Evolutionary conservation across 2,888 invertebrate species (phyloP), one percentile per base, ranked within the genome.

Genomic region (Maniola hyperantus): DNA sequence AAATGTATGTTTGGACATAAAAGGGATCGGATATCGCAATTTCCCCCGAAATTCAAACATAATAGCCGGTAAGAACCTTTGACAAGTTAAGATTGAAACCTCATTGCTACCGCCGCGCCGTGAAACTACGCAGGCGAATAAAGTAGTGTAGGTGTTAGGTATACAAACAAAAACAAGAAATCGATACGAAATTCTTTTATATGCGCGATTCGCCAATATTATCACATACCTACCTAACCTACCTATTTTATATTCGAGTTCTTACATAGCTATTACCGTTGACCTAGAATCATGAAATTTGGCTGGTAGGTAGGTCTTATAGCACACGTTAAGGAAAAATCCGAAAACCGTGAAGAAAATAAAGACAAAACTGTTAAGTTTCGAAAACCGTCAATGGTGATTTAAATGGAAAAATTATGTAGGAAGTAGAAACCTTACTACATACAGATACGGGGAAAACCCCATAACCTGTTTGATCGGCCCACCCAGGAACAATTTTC

Each of bases 41-140:
- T 64, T 53, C 15, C 59, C 42, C 6, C 15, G 44, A 65, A 44
- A 58, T 39, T 53, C 57, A 36, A 64, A 60, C 36, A 34, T 53
- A 54, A 54, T 60, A 34, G 63, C 44, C 20, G 55, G 48, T 54
- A 50, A 67, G 64, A 54, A 55, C 60, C 48, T 61, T 53, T 65
- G 58, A 62, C 61, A 61, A 36, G 44, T 42, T n/a, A 10, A 64
- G 18, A 64, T 64, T 64, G 67, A 33, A 59, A 48, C 46, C 6
- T 48, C n/a, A 26, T 26, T 26, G 26, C 26, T 26, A 26, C 26
- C 26, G 26, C 26, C 26, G 26, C 36, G 46, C 50, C 51, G 20
- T 53, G 42, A 60, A 57, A 57, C 34, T 36, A 65, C 58, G 36
- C 42, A 63, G 48, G 48, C 46, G 39, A 39, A 61, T 46, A 61